phyloP scores from a whole-genome alignment of 1,140 invertebrate genomes.

The Cydia pomonella region DNA sequence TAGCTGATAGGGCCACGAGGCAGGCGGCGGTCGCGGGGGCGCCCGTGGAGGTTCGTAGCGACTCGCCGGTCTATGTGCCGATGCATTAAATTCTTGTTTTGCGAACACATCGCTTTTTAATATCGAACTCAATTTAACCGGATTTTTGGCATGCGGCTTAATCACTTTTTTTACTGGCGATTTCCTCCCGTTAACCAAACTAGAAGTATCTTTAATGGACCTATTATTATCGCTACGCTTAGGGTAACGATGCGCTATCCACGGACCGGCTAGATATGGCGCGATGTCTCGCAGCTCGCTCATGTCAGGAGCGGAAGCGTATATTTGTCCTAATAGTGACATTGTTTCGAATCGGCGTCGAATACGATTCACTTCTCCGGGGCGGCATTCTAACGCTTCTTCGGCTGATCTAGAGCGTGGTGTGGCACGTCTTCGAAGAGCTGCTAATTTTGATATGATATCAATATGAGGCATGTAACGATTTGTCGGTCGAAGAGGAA shows the following conservation, averaged over 20 bases:
- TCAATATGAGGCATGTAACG: conserved; percentile 93
- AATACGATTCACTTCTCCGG: conserved; percentile 86
- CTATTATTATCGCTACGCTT: conserved; percentile 84
- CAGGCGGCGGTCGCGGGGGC: conserved; percentile 75
- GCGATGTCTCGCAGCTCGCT: conserved; percentile 88
- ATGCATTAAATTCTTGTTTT: conserved; percentile 87
- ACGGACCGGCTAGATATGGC: conserved; percentile 87
- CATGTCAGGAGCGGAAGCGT: conserved; percentile 89
- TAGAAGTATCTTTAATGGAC: conserved; percentile 81
- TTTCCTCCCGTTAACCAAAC: conserved; percentile 55
- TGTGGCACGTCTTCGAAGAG: conserved; percentile 81
- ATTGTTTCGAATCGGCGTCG: conserved; percentile 85
- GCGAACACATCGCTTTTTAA: conserved; percentile 84
- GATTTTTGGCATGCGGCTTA: conserved; percentile 53
- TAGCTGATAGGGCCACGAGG: conserved; percentile 71
- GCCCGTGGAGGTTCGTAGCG: conserved; percentile 87
- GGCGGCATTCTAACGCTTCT: conserved; percentile 80
- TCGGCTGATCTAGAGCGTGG: conserved; percentile 66
- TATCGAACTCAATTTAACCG: conserved; percentile 81
- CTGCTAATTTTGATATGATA: conserved; percentile 91
- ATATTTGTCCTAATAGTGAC: conserved; percentile 89
- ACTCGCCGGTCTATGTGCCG: conserved; percentile 86
- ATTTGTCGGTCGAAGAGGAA: conserved; percentile 84
- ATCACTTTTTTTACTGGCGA: conserved; percentile 70
- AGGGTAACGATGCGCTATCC: conserved; percentile 89